A percentile compares a stretch with the other conserved stretches of the same genome.
These are phyloP conservation scores for Forbesichthys papilliferus DNA, from an alignment of 2,113 vertebrate genomes.

Conservation along the genomic window DNA sequence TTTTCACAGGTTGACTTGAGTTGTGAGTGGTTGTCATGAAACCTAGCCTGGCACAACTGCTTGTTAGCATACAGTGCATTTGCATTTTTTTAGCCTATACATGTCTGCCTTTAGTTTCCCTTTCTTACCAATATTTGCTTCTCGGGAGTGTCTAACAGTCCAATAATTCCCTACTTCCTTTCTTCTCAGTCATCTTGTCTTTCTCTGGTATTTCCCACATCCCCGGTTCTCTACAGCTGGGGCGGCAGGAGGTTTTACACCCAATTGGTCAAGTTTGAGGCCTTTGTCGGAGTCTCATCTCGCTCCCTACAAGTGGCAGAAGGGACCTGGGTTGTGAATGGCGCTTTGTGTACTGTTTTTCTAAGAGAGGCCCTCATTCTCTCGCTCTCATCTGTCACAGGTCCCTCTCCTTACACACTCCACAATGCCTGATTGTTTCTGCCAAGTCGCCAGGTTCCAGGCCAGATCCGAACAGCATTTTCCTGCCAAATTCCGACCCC, in stretches of 20 bases:
- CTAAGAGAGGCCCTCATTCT: conserved; percentile 90
- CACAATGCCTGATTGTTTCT: conserved; percentile 98
- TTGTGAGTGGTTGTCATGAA: not conserved
- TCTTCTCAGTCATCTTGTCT: conserved; percentile 14
- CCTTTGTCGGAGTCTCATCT: conserved; percentile 91
- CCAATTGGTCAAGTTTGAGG: conserved; percentile 91
- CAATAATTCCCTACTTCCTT: conserved; percentile 37
- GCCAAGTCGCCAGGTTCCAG: conserved; percentile 95
- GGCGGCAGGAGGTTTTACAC: conserved; percentile 94
- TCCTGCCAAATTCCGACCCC: conserved; percentile 96
- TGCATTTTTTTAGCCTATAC: not conserved
- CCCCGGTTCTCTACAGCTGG: conserved; percentile 84
- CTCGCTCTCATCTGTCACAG: conserved; percentile 98
- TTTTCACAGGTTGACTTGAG: not conserved
- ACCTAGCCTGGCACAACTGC: not conserved
- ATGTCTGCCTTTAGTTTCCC: not conserved
- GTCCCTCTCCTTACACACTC: conserved; percentile 90
- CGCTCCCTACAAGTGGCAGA: conserved; percentile 94
- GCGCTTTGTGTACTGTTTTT: conserved; percentile 98
- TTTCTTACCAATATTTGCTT: conserved; percentile 13
- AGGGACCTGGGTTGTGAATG: conserved; percentile 90
- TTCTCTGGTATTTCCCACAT: conserved; percentile 86
- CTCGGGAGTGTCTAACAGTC: conserved; percentile 32
- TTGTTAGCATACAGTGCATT: not conserved
- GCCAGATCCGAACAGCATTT: conserved; percentile 94